A percentile compares a stretch with the other conserved stretches of the same genome.
These are phyloP conservation scores for Sardina pilchardus DNA, from an alignment of 2,113 vertebrate species.

Conservation along the genomic window DNA sequence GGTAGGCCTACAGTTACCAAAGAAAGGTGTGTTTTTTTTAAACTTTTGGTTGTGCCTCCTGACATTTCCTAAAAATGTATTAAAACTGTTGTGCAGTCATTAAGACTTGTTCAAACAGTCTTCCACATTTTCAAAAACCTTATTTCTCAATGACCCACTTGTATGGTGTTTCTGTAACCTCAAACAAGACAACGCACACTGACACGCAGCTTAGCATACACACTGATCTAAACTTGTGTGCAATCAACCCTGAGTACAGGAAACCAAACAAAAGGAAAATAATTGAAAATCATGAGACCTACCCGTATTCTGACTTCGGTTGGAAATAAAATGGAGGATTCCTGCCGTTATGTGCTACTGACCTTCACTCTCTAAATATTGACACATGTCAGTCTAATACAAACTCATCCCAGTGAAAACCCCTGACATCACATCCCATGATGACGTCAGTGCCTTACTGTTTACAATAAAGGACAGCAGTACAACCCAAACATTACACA, in stretches of 20 bases:
- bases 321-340: conserved; percentile 7
- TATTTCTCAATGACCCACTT: no score
- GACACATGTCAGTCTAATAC: neutral
- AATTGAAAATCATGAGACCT: neutral
- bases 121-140: no score
- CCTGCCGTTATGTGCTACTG: neutral
- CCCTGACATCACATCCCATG: neutral
- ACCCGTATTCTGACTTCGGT: neutral
- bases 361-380: conserved; percentile 14
- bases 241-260: neutral
- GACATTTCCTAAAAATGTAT: no score
- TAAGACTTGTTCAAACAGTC: no score
- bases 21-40: no score
- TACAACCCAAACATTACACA: neutral
- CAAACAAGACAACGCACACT: neutral
- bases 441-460: neutral
- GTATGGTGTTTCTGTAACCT: neutral
- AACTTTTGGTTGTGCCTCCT: no score
- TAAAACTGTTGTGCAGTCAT: no score
- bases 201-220: neutral
- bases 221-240: neutral
- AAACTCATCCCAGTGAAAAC: neutral
- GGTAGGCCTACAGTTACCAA: no score
- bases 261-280: neutral
- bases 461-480: neutral